These are phyloP conservation scores for Tricholauxania praeusta DNA, from an alignment of 2,888 invertebrate genomes.

Conservation along the genomic window DNA sequence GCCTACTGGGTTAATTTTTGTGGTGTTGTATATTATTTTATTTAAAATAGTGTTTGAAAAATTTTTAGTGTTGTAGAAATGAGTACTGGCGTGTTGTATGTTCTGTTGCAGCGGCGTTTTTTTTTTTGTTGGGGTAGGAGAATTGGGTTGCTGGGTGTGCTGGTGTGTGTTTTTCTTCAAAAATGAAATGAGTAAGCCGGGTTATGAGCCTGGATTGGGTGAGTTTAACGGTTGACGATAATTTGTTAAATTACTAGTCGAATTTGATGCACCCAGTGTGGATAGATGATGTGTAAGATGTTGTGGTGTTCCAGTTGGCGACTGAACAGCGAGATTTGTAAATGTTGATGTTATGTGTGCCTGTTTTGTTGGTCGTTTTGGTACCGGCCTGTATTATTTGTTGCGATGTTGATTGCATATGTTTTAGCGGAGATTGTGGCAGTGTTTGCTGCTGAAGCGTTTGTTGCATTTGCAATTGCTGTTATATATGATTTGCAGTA, in stretches of 20 bases:
- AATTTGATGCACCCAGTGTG: constrained; percentile 59
- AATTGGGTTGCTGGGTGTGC: too few relatives aligned
- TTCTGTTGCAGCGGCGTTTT: too few relatives aligned
- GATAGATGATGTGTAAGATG: constrained; percentile 55
- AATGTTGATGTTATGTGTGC: constrained; percentile 37
- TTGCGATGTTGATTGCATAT: constrained; percentile 49
- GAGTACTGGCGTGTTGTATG: too few relatives aligned
- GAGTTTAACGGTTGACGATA: constrained; percentile 71
- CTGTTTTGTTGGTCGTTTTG: constrained; percentile 1
- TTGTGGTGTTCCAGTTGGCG: constrained; percentile 44
- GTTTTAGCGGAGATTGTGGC: constrained; percentile 39
- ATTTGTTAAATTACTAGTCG: constrained; percentile 67
- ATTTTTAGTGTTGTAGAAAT: too few relatives aligned
- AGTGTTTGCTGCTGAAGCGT: constrained; percentile 31
- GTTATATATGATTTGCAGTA: constrained; percentile 16
- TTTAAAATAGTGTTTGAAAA: too few relatives aligned
- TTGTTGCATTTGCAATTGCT: constrained; percentile 27
- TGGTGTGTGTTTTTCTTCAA: too few relatives aligned
- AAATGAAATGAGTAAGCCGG: too few relatives aligned
- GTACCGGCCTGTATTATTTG: constrained; percentile 45
- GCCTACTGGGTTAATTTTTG: too few relatives aligned
- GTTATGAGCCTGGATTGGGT: constrained; percentile 73
- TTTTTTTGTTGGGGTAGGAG: too few relatives aligned
- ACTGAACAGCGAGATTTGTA: too few relatives aligned
- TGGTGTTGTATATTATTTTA: too few relatives aligned